Conservation (phyloP, 2,113 vertebrate genomes). For the Romanogobio albipinnatus region DNA sequence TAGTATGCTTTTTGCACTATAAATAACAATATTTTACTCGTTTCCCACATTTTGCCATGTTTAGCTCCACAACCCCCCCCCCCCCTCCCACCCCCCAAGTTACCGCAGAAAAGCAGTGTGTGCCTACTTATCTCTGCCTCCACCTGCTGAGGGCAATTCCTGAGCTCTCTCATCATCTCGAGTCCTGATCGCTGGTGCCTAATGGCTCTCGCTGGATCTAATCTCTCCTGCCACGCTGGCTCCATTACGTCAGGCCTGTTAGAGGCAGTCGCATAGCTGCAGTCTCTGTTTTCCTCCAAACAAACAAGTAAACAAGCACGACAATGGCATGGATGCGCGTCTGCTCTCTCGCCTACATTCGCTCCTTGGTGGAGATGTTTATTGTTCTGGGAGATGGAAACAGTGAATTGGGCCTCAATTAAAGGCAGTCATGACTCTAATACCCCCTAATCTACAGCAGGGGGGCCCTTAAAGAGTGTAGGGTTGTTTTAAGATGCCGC, state of each 20-base stretch:
- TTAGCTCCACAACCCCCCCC: neutral
- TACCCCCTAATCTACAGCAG: constrained; percentile 63
- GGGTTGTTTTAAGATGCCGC: constrained; percentile 50
- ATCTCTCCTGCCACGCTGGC: constrained; percentile 47
- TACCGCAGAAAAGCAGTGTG: neutral
- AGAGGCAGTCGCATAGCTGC: constrained; percentile 53
- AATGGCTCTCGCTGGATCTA: constrained; percentile 49
- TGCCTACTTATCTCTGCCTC: constrained; percentile 24
- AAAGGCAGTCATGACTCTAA: constrained; percentile 60
- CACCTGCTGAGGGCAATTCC: constrained; percentile 57
- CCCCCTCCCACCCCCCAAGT: neutral
- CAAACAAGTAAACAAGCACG: constrained; percentile 55
- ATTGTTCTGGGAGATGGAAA: constrained; percentile 61
- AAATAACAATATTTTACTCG: neutral
- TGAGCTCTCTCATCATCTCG: constrained; percentile 28
- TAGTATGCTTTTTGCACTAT: neutral
- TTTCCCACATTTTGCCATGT: neutral
- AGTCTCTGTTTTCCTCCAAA: constrained; percentile 51
- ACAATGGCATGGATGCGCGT: neutral
- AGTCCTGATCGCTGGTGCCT: constrained; percentile 34
- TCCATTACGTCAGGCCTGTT: constrained; percentile 49
- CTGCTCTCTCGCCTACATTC: constrained; percentile 13
- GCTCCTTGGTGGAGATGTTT: constrained; percentile 57
- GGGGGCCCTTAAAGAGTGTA: constrained; percentile 59
- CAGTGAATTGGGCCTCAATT: constrained; percentile 60